Base-by-base conservation (phyloP, 1,140 invertebrate genomes). In the Heterodera schachtii region DNA sequence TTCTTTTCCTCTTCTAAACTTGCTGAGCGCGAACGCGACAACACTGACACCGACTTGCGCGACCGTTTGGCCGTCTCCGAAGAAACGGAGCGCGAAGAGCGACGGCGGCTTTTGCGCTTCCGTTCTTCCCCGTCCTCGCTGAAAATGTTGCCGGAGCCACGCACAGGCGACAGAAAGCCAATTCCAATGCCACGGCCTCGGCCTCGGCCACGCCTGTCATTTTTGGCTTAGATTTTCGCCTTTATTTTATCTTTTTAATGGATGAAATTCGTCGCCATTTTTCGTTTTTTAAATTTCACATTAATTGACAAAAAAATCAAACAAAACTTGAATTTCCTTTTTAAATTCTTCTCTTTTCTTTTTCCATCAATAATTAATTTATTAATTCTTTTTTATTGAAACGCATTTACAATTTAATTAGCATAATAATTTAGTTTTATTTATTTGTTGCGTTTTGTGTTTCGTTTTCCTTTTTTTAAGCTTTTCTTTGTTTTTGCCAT, bases 131-230 rank as follows among this genome's bases (percentile, higher is more conserved):
- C 46, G n/a, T 78, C 77, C 60, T 78, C 77, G 31, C 64, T 64
- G 21, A 78, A 78, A 44, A 78, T 78, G 70, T 69, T 78, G 21
- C 77, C 77, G 13, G 77, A 69, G 13, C 77, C 70, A 3, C 77
- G 77, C 44, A 78, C 77, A 46, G 77, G 77, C 13, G 77, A 78
- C 52, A 78, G 43, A 78, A 66, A 78, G 11, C 31, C 44, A 78
- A 46, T 21, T n/a, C 46, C 46, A 41, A 44, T 16, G 9, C 77
- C 77, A 4, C 76, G n/a, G 9, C 77, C 77, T 13, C 76, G n/a
- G 9, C 77, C 41, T 43, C 69, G n/a, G 66, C 77, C 52, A 19
- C 64, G 64, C 77, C 77, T 70, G 49, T 47, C 31, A 69, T 16
- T 44, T 60, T 77, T 21, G 49, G 16, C n/a, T 49, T 46, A n/a